phyloP scores from a whole-genome alignment of 2,113 vertebrate genomes.

The Onychostruthus taczanowskii region DNA sequence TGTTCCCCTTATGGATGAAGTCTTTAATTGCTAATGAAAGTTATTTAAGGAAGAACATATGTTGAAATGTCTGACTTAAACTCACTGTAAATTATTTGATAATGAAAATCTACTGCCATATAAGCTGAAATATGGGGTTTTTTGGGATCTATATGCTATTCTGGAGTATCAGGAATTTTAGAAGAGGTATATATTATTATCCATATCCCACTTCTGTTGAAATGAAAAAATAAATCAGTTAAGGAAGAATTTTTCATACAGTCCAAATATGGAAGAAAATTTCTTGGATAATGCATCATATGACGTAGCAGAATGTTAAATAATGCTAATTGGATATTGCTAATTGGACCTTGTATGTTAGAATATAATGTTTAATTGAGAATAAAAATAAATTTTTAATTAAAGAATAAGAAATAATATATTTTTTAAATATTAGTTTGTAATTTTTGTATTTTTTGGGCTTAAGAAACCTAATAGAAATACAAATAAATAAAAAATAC shows the following conservation, averaged over 20 bases:
- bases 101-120: background rate
- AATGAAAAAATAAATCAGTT: background rate
- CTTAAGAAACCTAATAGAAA: background rate
- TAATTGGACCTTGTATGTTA: background rate
- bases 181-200: background rate
- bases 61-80: background rate
- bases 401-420: background rate
- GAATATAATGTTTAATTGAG: background rate
- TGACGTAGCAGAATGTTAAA: background rate
- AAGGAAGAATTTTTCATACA: background rate
- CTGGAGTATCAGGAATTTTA: background rate
- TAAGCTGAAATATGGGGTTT: background rate
- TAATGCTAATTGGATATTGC: background rate
- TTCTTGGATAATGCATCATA: background rate
- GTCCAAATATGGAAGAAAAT: background rate
- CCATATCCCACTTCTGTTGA: background rate
- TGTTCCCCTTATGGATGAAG: background rate
- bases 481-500: background rate
- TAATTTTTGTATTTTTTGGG: background rate
- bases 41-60: background rate
- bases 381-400: background rate
- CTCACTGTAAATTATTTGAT: background rate
- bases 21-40: background rate
- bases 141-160: background rate
- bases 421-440: background rate